These are phyloP conservation scores for Saturnia pavonia DNA, from an alignment of 2,888 invertebrate species.

Conservation along the genomic window DNA sequence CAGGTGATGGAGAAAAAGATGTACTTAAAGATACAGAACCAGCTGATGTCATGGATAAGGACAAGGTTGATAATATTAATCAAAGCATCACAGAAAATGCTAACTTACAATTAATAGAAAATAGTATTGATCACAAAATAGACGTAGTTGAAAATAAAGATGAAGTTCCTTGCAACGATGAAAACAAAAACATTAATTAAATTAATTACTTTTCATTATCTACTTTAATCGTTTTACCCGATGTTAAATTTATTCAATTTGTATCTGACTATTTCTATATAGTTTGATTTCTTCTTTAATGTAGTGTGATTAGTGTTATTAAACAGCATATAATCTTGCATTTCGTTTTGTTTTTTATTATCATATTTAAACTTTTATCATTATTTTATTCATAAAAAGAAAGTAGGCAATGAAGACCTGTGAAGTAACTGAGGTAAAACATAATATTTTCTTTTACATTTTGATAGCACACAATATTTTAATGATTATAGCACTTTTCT, in stretches of 20 bases:
- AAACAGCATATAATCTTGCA: background rate
- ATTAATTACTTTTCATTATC: background rate
- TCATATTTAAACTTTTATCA: too few relatives aligned
- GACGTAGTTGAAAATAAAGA: constrained; percentile 27
- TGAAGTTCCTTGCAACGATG: constrained; percentile 16
- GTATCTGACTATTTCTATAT: background rate
- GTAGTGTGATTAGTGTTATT: background rate
- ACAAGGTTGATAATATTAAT: background rate
- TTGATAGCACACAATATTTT: too few relatives aligned
- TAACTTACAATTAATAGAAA: background rate
- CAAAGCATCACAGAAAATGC: constrained; percentile 5
- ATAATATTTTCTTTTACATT: too few relatives aligned
- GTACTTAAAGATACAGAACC: background rate
- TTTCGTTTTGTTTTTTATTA: background rate
- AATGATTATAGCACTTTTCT: too few relatives aligned
- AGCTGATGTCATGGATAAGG: background rate
- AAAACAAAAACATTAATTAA: background rate
- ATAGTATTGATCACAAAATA: constrained; percentile 22
- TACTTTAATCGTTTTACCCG: background rate
- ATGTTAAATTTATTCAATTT: background rate
- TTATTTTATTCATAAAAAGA: too few relatives aligned
- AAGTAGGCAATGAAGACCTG: too few relatives aligned
- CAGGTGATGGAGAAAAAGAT: background rate
- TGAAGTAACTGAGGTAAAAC: too few relatives aligned
- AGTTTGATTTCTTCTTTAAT: background rate